Base-by-base conservation (phyloP, 2,797 vertebrate species). In the Hybognathus amarus region DNA sequence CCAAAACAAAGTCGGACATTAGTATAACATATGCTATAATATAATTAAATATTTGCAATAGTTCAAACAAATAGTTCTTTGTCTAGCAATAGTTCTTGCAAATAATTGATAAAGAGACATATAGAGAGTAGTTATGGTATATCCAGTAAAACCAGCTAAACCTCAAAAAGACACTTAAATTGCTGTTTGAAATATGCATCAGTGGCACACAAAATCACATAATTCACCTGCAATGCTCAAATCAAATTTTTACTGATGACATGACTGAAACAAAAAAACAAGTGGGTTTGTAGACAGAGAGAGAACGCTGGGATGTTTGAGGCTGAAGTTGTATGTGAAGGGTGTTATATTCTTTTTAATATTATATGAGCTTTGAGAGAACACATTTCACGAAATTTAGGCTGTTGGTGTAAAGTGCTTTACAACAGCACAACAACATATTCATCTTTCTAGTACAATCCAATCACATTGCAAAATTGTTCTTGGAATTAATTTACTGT, bases 301-400 rank as follows among this genome's bases (percentile, higher is more conserved):
- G 52, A 77, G 24, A 77, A 64, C 4, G 59, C 59, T 56, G 63
- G 2, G 42, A 47, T 64, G 12, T 15, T 42, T 77, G 24, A 56
- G 73, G 67, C 61, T 47, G 11, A 73, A 40, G 71, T 17, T 76
- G 47, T 40, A 47, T 40, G 33, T 56, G 27, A 52, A 69, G 27
- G 47, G 74, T 45, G 50, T 83, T 70, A 38, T 78, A 83, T 83
- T 83, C 64, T 61, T 70, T 13, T 70, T 50, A 70, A 70, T 77
- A 83, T 83, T 77, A 52, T 50, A 70, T 77, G 82, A 83, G 63
- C 64, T 69, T 50, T 59, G 52, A 78, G 73, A 77, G 36, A 76
- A 83, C 36, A 50, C 52, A 33, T 77, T 77, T 77, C 73, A 56
- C 6, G 64, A 24, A 24, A 70, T 15, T 70, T 30, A 59, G 24